Evolutionary conservation across 2,113 vertebrate species (phyloP).

Genomic region (Gopherus flavomarginatus): DNA sequence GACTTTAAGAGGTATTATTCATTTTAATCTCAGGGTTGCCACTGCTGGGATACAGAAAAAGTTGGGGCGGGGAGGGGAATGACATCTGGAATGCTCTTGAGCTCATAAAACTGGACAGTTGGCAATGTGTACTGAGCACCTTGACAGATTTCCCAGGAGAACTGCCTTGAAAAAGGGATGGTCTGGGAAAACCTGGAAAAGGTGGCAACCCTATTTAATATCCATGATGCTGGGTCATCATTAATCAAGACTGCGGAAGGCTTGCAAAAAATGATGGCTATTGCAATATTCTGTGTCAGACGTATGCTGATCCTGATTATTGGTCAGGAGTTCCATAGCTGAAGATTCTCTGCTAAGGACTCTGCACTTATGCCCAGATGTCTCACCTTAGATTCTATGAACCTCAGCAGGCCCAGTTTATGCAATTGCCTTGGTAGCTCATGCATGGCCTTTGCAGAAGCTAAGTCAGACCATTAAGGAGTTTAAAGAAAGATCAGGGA

Average conservation of each 20-base stretch:
- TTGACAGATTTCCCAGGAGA: neutral
- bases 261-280: neutral
- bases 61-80: fast-evolving
- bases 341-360: neutral
- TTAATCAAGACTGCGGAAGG: neutral
- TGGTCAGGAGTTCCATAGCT: neutral
- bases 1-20: neutral
- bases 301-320: no score
- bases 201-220: no score
- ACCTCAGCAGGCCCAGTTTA: neutral
- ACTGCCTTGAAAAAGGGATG: neutral
- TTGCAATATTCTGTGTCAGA: neutral
- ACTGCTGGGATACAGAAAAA: neutral
- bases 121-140: neutral
- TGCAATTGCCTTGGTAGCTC: neutral
- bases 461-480: neutral
- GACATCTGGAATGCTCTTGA: neutral
- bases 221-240: neutral
- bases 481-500: neutral
- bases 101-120: neutral
- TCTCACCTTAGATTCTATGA: neutral
- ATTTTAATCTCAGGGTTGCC: neutral
- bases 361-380: neutral
- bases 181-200: neutral
- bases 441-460: neutral